These are phyloP conservation scores for Xiphorhynchus elegans DNA, from an alignment of 2,113 vertebrate genomes.

Conservation along the genomic window DNA sequence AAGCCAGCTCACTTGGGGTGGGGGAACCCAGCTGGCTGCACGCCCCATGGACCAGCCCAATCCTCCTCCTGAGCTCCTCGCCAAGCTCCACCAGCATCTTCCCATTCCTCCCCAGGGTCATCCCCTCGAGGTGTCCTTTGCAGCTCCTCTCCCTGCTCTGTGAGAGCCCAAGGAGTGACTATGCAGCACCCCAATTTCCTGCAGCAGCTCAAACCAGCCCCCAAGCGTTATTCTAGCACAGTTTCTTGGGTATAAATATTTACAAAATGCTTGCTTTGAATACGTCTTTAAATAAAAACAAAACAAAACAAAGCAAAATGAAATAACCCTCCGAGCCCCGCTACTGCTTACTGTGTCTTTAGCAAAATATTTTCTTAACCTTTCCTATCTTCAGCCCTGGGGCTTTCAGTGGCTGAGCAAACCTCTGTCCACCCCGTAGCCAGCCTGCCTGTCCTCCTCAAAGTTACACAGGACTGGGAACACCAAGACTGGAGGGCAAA, in stretches of 20 bases:
- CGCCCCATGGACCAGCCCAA: background rate
- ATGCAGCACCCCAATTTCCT: background rate
- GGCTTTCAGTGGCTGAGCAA: background rate
- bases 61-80: background rate
- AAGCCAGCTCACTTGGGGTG: rapidly evolving
- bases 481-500: background rate
- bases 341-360: background rate
- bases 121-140: background rate
- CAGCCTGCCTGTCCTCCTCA: background rate
- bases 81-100: background rate
- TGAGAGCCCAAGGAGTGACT: rapidly evolving
- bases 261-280: background rate
- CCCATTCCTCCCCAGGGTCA: rapidly evolving
- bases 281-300: background rate
- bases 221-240: background rate
- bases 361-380: background rate
- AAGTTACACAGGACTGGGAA: conserved; percentile 12
- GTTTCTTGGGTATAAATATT: background rate
- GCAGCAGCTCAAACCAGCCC: background rate
- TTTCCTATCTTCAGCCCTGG: background rate
- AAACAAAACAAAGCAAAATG: background rate
- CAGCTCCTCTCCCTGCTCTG: background rate
- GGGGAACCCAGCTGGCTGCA: background rate
- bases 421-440: background rate
- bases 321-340: background rate